Base-by-base conservation (phyloP, 2,113 vertebrate species). In the Ptychochromis oligacanthus region DNA sequence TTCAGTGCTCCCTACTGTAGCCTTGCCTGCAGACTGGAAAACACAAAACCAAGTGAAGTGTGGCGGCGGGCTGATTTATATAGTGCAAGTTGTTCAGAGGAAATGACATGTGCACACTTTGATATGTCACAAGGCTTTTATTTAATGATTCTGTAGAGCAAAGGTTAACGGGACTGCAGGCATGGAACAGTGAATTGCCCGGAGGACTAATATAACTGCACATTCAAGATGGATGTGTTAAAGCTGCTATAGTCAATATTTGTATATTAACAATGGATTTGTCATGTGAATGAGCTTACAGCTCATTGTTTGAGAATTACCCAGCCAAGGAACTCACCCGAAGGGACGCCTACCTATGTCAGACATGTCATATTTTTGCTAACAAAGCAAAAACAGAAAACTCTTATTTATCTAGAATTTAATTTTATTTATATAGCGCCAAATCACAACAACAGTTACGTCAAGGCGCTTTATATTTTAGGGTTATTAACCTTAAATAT, bases 31-130 rank as follows among this genome's bases (percentile, higher is more conserved):
- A 80, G 72, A 79, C 77, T 60, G 76, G 52, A 84, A 88, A 91
- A 83, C 90, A 87, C 64, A 54, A 75, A 81, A 77, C 18, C 84
- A 9, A 54, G 77, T 74, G 59, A 82, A 85, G 87, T 81, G 85
- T 84, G 75, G 76, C 58, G 8, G 72, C 3, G 7, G 26, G 70
- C 5, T 15, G 85, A 43, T 72, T 81, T 70, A 74, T 34, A 31
- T 75, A 34, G 36, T 55, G 82, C 18, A 80, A 81, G 86, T 78
- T 77, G 80, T 75, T 87, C 76, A 81, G 72, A 81, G 81, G 75
- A 86, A 77, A 77, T 77, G 77, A 79, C 84, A 17, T 67, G 75
- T 72, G 79, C 62, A 26, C 57, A 81, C 60, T 76, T 52, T 26
- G 67, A 83, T 75, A 46, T 87, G 80, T 83, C 81, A 67, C 52